Conservation (phyloP, 2,888 invertebrate species). For the Alviniconcha strummeri region DNA sequence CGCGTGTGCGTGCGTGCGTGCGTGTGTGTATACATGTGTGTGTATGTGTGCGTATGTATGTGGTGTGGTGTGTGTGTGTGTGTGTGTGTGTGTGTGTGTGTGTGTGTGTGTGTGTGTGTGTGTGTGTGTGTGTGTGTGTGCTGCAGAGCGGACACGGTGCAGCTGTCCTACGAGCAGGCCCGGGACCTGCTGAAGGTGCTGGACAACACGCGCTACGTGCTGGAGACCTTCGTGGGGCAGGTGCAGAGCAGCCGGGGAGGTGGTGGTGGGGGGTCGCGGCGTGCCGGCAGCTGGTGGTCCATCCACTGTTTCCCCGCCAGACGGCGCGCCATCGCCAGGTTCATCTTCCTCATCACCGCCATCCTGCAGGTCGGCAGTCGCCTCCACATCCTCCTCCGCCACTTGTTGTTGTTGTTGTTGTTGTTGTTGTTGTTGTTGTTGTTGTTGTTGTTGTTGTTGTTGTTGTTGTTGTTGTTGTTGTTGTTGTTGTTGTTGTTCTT, state of each 20-base stretch:
- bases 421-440: background rate
- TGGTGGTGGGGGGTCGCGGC: background rate
- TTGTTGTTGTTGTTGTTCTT: no score
- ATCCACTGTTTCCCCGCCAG: slow-evolving; percentile 9
- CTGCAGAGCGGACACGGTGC: background rate
- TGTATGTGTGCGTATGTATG: no score
- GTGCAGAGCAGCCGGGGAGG: background rate
- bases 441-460: background rate
- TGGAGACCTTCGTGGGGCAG: slow-evolving; percentile 17
- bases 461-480: no score
- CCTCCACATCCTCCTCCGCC: background rate
- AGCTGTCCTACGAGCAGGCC: slow-evolving; percentile 9
- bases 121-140: slow-evolving; percentile 4
- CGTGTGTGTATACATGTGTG: no score
- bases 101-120: background rate
- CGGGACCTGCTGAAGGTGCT: slow-evolving; percentile 12
- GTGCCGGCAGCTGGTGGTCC: slow-evolving; percentile 15
- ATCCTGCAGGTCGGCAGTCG: background rate
- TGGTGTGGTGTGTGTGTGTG: no score
- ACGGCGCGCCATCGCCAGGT: slow-evolving; percentile 15
- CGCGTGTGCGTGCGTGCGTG: no score
- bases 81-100: background rate
- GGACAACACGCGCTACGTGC: slow-evolving; percentile 19
- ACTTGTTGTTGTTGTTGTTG: background rate
- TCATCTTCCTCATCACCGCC: slow-evolving; percentile 24